phyloP scores from a whole-genome alignment of 2,113 vertebrate species.

The Rhinolophus sinicus region DNA sequence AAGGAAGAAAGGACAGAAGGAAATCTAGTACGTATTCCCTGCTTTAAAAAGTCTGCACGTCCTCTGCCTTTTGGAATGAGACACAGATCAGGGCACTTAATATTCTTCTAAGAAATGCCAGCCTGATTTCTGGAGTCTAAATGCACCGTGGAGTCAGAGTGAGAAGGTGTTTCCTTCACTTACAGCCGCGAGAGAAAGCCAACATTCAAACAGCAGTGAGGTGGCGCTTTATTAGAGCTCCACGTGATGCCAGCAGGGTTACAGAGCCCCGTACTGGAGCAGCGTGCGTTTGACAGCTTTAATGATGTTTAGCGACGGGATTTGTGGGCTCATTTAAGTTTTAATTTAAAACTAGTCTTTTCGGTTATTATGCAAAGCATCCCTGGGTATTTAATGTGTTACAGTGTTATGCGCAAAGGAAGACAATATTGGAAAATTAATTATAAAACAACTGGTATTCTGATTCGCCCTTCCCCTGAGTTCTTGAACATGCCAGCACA shows the following conservation, averaged over 20 bases:
- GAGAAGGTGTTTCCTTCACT: neutral
- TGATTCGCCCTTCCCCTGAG: neutral
- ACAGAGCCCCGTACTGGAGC: neutral
- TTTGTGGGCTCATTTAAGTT: neutral
- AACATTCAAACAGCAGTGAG: neutral
- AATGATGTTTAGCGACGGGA: neutral
- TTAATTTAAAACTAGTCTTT: neutral
- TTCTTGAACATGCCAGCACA: neutral
- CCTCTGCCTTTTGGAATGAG: neutral
- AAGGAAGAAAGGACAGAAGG: neutral
- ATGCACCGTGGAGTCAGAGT: neutral
- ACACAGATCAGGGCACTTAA: neutral
- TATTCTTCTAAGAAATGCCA: neutral
- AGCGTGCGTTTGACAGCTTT: neutral
- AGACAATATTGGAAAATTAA: neutral
- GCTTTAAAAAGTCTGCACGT: neutral
- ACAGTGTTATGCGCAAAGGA: neutral
- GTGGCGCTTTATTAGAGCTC: neutral
- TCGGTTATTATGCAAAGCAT: neutral
- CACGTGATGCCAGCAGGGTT: slow-evolving; percentile 48
- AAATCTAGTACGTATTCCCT: neutral
- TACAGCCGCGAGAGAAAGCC: neutral
- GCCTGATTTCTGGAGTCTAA: neutral
- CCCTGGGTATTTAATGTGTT: neutral
- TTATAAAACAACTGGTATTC: neutral